Percentiles rank a stretch among this genome's conserved stretches.
Evolutionary conservation across 2,888 invertebrate genomes (phyloP).

Genomic region (Schizaphis graminum): DNA sequence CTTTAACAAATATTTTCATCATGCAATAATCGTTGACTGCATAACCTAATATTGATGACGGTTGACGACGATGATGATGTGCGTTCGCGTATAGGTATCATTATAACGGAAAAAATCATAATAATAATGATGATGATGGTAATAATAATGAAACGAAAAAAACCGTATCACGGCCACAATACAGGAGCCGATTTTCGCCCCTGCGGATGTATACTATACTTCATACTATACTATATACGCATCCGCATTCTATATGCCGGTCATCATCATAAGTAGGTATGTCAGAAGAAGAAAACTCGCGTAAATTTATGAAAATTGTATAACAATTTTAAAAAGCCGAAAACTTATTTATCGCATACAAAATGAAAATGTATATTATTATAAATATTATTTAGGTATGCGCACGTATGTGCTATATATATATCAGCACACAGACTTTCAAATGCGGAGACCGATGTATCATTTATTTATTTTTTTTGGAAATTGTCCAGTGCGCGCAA

Average conservation of each 20-base stretch:
- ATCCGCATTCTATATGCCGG: background rate
- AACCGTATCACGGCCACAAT: background rate
- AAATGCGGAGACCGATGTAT: background rate
- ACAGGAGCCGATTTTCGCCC: conserved; percentile 43
- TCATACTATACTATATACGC: background rate
- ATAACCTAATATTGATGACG: background rate
- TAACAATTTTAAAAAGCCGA: background rate
- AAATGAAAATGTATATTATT: background rate
- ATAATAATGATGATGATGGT: no score
- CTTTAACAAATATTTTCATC: background rate
- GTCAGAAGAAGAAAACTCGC: background rate
- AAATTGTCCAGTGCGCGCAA: conserved; percentile 47
- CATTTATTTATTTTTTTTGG: conserved; percentile 31
- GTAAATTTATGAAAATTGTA: conserved; percentile 10
- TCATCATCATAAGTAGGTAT: background rate
- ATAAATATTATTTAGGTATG: background rate
- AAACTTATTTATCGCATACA: background rate
- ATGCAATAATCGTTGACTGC: background rate
- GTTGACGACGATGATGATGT: background rate
- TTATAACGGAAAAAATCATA: conserved; percentile 1
- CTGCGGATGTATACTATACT: background rate
- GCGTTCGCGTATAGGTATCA: background rate
- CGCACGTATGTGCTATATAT: background rate
- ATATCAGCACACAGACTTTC: background rate
- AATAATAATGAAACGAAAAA: background rate